These are phyloP conservation scores for Lophius piscatorius DNA, from an alignment of 2,113 vertebrate genomes.

Conservation along the genomic window DNA sequence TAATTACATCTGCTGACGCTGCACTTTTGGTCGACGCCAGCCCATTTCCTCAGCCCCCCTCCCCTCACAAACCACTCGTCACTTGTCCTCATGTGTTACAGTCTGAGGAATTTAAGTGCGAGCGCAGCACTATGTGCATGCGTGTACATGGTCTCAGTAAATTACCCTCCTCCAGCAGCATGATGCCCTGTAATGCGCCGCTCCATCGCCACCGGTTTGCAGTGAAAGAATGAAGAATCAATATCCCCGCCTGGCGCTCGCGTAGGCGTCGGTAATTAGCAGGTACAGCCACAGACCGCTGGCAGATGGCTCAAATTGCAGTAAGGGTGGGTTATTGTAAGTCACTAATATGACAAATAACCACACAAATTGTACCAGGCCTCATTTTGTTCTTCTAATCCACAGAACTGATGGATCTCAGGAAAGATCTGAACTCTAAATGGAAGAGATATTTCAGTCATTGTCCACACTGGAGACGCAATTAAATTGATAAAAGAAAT, in stretches of 20 bases:
- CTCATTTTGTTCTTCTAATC: slow-evolving; percentile 40
- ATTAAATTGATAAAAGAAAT: too few species aligned
- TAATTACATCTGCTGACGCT: slow-evolving; percentile 59
- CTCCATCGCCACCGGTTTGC: slow-evolving; percentile 41
- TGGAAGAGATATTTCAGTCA: too few species aligned
- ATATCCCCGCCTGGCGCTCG: slow-evolving; percentile 35
- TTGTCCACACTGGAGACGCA: too few species aligned
- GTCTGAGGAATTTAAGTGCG: slow-evolving; percentile 18
- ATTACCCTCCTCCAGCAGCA: slow-evolving; percentile 6
- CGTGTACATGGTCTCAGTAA: slow-evolving; percentile 1
- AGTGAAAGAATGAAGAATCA: slow-evolving; percentile 56
- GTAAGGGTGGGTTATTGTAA: slow-evolving; percentile 30
- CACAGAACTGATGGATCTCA: slow-evolving; percentile 4
- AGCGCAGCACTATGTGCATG: slow-evolving; percentile 9
- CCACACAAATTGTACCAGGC: slow-evolving; percentile 1
- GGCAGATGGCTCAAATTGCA: slow-evolving; percentile 52
- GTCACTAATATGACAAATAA: slow-evolving; percentile 57
- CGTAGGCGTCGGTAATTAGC: slow-evolving; percentile 66
- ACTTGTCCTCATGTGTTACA: slow-evolving; percentile 38
- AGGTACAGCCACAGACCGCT: slow-evolving; percentile 27
- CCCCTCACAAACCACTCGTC: slow-evolving; percentile 29
- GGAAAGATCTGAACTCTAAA: background rate
- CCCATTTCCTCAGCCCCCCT: background rate
- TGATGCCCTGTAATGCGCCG: background rate
- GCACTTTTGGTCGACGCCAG: slow-evolving; percentile 11